phyloP scores from a whole-genome alignment of 2,797 vertebrate genomes.

The Anguilla anguilla region DNA sequence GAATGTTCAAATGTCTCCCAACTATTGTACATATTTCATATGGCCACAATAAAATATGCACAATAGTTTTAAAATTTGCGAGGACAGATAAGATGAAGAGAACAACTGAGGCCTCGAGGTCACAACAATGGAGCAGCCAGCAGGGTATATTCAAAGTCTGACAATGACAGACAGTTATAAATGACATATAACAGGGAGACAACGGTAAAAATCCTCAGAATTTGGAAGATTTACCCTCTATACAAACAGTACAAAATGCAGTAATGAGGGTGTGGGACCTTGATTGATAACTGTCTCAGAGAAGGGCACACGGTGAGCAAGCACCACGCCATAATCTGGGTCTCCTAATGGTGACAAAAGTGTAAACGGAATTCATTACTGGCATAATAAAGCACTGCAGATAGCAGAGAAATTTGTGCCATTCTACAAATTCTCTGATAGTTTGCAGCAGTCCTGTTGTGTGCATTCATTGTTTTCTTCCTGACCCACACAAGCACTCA shows the following conservation, averaged over 20 bases:
- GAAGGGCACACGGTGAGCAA: background rate
- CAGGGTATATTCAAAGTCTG: background rate
- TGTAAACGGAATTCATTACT: background rate
- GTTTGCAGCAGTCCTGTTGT: background rate
- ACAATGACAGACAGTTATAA: background rate
- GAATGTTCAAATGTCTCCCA: background rate
- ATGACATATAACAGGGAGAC: background rate
- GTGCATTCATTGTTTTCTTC: background rate
- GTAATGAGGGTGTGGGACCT: background rate
- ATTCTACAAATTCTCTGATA: background rate
- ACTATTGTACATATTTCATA: background rate
- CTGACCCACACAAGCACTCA: conserved; percentile 9
- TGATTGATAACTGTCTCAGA: background rate
- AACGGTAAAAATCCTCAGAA: background rate
- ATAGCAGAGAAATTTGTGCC: background rate
- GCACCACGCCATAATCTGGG: background rate
- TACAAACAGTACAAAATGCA: background rate
- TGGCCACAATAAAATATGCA: background rate
- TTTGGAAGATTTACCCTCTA: background rate
- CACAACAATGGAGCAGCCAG: background rate
- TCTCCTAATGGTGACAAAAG: background rate
- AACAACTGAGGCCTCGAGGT: background rate
- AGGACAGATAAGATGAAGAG: background rate
- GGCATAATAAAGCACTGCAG: background rate
- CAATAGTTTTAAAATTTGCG: background rate